Evolutionary conservation across 2,113 vertebrate species (phyloP).

Genomic region (Platysteira castanea): DNA sequence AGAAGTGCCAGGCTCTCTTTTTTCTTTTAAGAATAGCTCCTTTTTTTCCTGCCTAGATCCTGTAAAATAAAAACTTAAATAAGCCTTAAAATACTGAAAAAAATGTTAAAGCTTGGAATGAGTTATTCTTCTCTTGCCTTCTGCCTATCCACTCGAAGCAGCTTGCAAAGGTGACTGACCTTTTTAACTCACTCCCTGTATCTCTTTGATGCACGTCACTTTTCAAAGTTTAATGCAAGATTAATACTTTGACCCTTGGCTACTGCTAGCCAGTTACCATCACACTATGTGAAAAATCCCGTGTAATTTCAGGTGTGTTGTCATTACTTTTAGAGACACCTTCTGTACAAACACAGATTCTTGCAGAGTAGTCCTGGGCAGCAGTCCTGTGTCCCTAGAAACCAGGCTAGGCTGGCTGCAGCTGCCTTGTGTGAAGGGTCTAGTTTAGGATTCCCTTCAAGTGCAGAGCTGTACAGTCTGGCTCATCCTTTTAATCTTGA

Average conservation of each 20-base stretch:
- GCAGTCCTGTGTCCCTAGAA: not conserved
- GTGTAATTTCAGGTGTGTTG: not conserved
- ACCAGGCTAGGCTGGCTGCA: not conserved
- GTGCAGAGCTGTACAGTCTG: not conserved
- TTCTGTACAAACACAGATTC: not conserved
- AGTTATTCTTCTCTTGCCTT: not conserved
- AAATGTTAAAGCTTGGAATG: slow-evolving; percentile 53
- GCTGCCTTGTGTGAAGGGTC: not conserved
- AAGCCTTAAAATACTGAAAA: slow-evolving; percentile 74
- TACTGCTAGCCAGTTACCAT: not conserved
- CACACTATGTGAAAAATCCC: not conserved
- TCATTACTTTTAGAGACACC: not conserved
- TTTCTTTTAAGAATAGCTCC: slow-evolving; percentile 29
- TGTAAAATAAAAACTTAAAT: slow-evolving; percentile 66
- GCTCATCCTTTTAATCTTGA: not conserved
- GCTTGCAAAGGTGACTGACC: not conserved
- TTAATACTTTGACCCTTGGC: not conserved
- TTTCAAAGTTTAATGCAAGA: not conserved
- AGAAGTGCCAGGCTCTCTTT: slow-evolving; percentile 76
- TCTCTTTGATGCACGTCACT: not conserved
- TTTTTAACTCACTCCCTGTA: slow-evolving; percentile 4
- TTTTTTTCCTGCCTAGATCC: slow-evolving; percentile 45
- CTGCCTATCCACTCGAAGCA: not conserved
- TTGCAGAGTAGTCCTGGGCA: not conserved
- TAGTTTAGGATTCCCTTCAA: not conserved